Base-by-base conservation (phyloP, 1,140 invertebrate genomes). In the Aporrectodea caliginosa region DNA sequence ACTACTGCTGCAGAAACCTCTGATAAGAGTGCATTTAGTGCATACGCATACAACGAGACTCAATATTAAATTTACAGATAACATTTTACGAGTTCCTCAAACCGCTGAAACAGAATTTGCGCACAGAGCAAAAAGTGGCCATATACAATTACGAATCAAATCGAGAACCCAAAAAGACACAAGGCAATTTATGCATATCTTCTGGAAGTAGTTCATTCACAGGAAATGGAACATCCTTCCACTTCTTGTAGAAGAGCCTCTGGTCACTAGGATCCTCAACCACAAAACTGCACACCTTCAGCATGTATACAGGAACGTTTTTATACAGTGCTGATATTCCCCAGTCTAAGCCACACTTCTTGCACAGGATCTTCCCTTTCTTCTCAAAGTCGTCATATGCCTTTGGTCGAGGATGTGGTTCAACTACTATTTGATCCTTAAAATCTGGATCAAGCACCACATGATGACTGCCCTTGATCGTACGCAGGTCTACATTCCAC, bases 341-440 rank as follows among this genome's bases (percentile, higher is more conserved):
- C 81, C 84, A 84, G 68, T 85, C 82, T n/a, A 79, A 43, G 1
- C 77, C 79, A 81, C 85, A 86, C 22, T 82, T 81, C 22, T 78
- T 81, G 78, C 84, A 86, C n/a, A 58, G 78, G 14, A 86, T 77
- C 78, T 84, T 84, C 1, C 80, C 80, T 27, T 16, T 78, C 31
- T 29, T 74, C n/a, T 81, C 71, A n/a, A 83, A 75, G 6, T 82
- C 71, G 43, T 58, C 43, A 16, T 79, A 79, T 68, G 75, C 78
- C 29, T 43, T 32, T 16, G 76, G 68, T 31, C 32, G 71, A 1
- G 81, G 81, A 69, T 80, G 78, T 27, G 76, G 78, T 69, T 68
- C 80, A 16, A 72, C 58, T 34, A 30, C 69, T 0, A 82, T 70
- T 0, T 78, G 73, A 22, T 81, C 31, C 1, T 69, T 70, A 72